Evolutionary conservation across 2,888 invertebrate species (phyloP).

Genomic region (Folsomia candida): DNA sequence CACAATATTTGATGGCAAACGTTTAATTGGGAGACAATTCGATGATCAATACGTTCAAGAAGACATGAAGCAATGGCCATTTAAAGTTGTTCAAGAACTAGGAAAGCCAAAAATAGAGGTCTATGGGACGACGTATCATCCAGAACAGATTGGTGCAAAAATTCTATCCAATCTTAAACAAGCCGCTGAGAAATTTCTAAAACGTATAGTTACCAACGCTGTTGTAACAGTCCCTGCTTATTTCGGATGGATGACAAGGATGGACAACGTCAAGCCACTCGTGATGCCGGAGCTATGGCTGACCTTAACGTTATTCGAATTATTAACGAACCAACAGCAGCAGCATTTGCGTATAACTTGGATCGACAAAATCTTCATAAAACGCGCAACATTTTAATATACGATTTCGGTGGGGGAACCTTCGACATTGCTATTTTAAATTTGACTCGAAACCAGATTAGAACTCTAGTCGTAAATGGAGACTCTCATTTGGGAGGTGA

Average conservation of each 20-base stretch:
- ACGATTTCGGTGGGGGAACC: constrained; percentile 38
- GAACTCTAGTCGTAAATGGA: constrained; percentile 13
- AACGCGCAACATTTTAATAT: constrained; percentile 22
- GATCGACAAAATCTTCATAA: constrained; percentile 3
- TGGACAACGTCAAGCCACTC: constrained; percentile 67
- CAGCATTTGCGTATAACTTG: constrained; percentile 58
- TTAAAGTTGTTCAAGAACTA: constrained; percentile 67
- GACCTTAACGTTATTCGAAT: constrained; percentile 83
- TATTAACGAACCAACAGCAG: constrained; percentile 87
- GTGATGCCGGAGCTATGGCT: constrained; percentile 77
- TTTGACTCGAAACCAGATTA: constrained; percentile 14
- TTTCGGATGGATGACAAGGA: too few relatives aligned
- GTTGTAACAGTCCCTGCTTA: constrained; percentile 67
- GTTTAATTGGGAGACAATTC: constrained; percentile 77
- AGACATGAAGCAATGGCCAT: constrained; percentile 83
- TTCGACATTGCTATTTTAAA: constrained; percentile 34
- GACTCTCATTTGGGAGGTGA: constrained; percentile 22
- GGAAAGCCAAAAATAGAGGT: constrained; percentile 18
- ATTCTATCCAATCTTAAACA: constrained; percentile 10
- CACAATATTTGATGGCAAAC: constrained; percentile 77
- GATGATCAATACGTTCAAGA: constrained; percentile 73
- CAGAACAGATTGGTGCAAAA: constrained; percentile 24
- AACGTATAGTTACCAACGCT: not conserved
- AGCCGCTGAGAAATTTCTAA: constrained; percentile 16
- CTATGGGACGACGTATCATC: constrained; percentile 2